Percentiles rank a stretch among this genome's conserved stretches.
Conservation (phyloP, 2,797 vertebrate species). For the Liasis olivaceus region DNA sequence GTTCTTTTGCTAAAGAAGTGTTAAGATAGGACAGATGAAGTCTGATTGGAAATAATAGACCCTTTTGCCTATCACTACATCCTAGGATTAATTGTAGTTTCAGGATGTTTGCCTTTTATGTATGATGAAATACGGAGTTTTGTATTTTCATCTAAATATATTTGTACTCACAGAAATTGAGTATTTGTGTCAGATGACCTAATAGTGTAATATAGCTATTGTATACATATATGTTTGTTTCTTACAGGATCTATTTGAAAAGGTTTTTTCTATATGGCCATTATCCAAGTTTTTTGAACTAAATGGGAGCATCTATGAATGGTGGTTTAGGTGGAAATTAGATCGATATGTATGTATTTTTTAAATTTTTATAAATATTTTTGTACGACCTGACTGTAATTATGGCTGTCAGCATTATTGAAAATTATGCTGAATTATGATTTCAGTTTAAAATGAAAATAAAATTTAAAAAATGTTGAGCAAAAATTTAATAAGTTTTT, state of each 20-base stretch:
- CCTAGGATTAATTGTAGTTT: not conserved
- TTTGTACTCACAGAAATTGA: not conserved
- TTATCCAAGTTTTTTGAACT: constrained; percentile 92
- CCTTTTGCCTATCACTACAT: not conserved
- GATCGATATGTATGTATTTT: constrained; percentile 94
- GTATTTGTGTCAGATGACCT: not conserved
- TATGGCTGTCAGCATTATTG: not conserved
- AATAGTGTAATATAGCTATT: not conserved
- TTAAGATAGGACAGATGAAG: not conserved
- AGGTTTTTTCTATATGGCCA: constrained; percentile 93
- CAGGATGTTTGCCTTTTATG: not conserved
- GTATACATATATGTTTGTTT: constrained; percentile 35
- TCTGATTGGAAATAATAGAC: not conserved
- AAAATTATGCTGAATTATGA: not conserved
- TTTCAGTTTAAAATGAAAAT: not conserved
- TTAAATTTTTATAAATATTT: not conserved
- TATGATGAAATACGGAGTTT: not conserved
- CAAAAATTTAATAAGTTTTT: not conserved
- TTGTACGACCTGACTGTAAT: not conserved
- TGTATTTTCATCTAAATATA: not conserved
- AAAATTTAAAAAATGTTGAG: not conserved
- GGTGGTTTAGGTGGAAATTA: constrained; percentile 98
- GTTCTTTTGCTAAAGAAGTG: not conserved
- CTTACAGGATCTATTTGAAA: constrained; percentile 89
- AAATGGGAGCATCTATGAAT: constrained; percentile 92